These are phyloP conservation scores for Diorhabda sublineata DNA, from an alignment of 1,140 invertebrate species.

Conservation along the genomic window DNA sequence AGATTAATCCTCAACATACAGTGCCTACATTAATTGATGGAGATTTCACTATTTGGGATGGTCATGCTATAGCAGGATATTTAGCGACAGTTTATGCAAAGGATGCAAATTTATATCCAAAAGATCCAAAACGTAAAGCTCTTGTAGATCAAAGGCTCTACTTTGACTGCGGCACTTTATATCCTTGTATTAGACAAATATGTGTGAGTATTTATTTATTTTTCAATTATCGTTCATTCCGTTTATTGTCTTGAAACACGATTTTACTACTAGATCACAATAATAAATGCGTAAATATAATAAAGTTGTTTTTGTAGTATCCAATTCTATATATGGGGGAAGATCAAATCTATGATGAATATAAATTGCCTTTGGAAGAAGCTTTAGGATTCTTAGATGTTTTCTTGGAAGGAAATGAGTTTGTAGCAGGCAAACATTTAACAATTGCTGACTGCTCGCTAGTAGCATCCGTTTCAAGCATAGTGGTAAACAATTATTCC, in stretches of 20 bases:
- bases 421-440: constrained; percentile 56
- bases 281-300: too few relatives aligned
- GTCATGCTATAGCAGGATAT: constrained; percentile 57
- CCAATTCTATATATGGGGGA: constrained; percentile 56
- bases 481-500: constrained; percentile 50
- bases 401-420: constrained; percentile 53
- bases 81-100: constrained; percentile 55
- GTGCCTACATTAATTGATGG: constrained; percentile 59
- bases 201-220: background rate
- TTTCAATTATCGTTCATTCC: too few relatives aligned
- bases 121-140: constrained; percentile 50
- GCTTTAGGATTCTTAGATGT: constrained; percentile 55
- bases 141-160: constrained; percentile 55
- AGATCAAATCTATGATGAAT: constrained; percentile 53
- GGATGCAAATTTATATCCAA: constrained; percentile 56
- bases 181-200: background rate
- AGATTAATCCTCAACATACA: constrained; percentile 60
- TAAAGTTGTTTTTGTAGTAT: constrained; percentile 49
- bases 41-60: constrained; percentile 57
- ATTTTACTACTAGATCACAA: too few relatives aligned
- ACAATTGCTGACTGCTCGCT: constrained; percentile 65
- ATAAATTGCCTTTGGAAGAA: constrained; percentile 54
- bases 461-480: constrained; percentile 51
- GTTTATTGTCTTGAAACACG: too few relatives aligned
- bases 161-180: constrained; percentile 48